Percentiles rank a stretch among this genome's conserved stretches.
These are phyloP conservation scores for Megaceryle alcyon DNA, from an alignment of 2,797 vertebrate genomes.

Conservation along the genomic window DNA sequence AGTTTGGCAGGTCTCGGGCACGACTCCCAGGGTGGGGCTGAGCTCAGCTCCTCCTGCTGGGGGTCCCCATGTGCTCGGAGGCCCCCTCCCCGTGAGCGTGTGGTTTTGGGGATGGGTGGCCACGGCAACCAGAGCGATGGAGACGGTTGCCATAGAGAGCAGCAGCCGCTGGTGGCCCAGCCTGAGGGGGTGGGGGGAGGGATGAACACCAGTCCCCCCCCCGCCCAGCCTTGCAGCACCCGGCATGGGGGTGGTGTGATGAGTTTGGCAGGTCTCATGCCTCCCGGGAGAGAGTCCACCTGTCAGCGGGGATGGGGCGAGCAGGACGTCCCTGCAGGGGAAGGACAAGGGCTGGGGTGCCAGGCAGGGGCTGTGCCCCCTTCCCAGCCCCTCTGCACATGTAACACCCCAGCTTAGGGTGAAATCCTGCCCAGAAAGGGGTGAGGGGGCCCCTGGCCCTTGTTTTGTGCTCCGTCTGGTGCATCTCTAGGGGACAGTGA, in stretches of 20 bases:
- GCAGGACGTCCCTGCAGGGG: neutral
- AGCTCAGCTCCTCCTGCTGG: neutral
- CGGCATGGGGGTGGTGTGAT: fast-evolving
- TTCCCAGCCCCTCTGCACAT: neutral
- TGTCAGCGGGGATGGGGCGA: fast-evolving
- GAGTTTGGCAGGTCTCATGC: neutral
- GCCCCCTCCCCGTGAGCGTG: fast-evolving
- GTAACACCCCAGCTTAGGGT: neutral
- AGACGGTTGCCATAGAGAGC: neutral
- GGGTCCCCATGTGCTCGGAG: neutral
- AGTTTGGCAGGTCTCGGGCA: neutral
- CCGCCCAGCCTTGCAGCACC: neutral
- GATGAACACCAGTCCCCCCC: neutral
- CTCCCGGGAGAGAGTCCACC: neutral
- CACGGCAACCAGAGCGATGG: neutral
- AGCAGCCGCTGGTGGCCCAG: neutral
- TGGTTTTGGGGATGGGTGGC: neutral
- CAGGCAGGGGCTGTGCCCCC: neutral
- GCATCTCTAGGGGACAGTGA: neutral
- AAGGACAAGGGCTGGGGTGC: neutral
- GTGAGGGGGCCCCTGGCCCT: no score
- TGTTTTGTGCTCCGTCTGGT: fast-evolving
- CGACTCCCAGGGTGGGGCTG: fast-evolving
- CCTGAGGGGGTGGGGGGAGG: no score
- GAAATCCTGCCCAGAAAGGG: fast-evolving